Percentiles rank a stretch among this genome's conserved stretches.
phyloP scores from a whole-genome alignment of 2,888 invertebrate species.

The Xestia rhomboidea region DNA sequence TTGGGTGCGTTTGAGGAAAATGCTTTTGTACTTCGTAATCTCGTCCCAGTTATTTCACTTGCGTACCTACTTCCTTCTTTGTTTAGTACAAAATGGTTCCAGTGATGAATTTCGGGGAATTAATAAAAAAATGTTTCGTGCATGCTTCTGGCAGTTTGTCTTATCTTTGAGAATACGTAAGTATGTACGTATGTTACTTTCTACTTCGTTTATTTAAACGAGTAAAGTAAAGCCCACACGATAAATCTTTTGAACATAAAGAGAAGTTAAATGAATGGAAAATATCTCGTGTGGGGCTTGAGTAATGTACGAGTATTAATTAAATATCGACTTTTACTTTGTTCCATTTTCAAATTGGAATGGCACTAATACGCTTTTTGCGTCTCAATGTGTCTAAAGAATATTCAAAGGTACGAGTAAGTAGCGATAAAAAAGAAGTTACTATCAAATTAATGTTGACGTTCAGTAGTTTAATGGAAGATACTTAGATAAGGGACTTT shows the following conservation, averaged over 20 bases:
- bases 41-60: slow-evolving; percentile 72
- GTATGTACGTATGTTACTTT: background rate
- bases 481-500: too few relatives aligned
- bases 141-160: slow-evolving; percentile 3
- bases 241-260: slow-evolving; percentile 16
- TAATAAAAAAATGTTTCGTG: slow-evolving; percentile 31
- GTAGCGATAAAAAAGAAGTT: background rate
- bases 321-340: slow-evolving; percentile 33
- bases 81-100: slow-evolving; percentile 59
- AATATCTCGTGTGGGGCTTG: slow-evolving; percentile 15
- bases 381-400: background rate
- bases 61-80: slow-evolving; percentile 59
- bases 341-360: slow-evolving; percentile 13
- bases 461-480: background rate
- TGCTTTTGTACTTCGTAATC: slow-evolving; percentile 73
- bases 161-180: slow-evolving; percentile 6
- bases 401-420: background rate
- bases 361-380: slow-evolving; percentile 21
- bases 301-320: slow-evolving; percentile 35
- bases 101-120: slow-evolving; percentile 50
- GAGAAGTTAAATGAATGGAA: slow-evolving; percentile 38
- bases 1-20: slow-evolving; percentile 70
- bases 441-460: background rate
- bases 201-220: background rate
- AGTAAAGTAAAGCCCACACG: background rate